Base-by-base conservation (phyloP, 2,113 vertebrate species). In the Nanorana parkeri region DNA sequence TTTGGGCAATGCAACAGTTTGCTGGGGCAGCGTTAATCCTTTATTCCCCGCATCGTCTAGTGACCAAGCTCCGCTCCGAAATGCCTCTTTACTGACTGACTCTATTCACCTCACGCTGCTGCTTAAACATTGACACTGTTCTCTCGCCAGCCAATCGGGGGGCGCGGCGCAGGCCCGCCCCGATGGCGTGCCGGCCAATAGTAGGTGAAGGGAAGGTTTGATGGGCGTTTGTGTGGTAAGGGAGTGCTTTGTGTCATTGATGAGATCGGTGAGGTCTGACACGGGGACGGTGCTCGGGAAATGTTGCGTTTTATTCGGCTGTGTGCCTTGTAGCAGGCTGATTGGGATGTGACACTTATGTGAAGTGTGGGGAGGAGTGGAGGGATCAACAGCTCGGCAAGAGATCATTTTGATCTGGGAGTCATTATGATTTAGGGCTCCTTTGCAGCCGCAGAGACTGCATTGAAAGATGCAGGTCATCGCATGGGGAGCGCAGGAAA, bases 71-170 rank as follows among this genome's bases (percentile, higher is more conserved):
- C 52, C 0, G 83, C 88, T 2, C 90, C 85, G n/a, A 85, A 90
- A 88, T 86, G 87, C 88, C 90, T 90, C 92, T 90, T 83, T 87
- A 90, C 95, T 90, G 95, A 96, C 95, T 96, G 94, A 94, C 95
- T 95, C 95, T 91, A 94, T 93, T 95, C 95, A 93, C 95, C 94
- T 95, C 96, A 94, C 94, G 96, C 95, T 92, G 97, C 93, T 75
- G 92, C 95, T 97, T 99, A 97, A 98, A 97, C 96, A 95, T 94
- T 94, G 95, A 96, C 95, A 95, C 96, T 92, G 89, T 95, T 95
- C 94, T 90, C 77, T 85, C n/a, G 91, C 92, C 95, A 96, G 92
- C 97, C 97, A 98, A 97, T 98, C 84, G 36, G 65, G n/a, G 86
- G 24, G 81, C 74, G 85, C 88, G 84, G 78, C 87, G 36, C 82